Conservation (phyloP, 2,888 invertebrate genomes). For the Dione juno region DNA sequence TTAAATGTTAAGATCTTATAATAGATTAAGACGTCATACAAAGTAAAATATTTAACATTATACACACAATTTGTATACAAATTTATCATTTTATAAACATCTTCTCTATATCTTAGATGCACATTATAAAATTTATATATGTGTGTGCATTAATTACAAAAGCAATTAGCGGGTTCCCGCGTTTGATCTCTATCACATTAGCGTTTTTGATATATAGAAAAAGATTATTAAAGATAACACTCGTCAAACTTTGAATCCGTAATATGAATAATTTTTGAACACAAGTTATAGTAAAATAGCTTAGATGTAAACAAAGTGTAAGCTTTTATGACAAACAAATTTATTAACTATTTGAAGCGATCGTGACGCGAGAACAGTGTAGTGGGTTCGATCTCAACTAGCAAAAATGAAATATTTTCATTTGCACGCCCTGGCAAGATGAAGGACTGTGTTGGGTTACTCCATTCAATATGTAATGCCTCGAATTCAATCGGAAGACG, state of each 20-base stretch:
- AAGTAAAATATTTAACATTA: background rate
- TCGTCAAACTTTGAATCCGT: too few relatives aligned
- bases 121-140: slow-evolving; percentile 32
- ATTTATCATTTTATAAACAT: background rate
- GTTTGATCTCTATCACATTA: slow-evolving; percentile 35
- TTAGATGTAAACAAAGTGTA: too few relatives aligned
- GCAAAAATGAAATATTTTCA: background rate
- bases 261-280: too few relatives aligned
- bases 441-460: too few relatives aligned
- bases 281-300: too few relatives aligned
- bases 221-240: background rate
- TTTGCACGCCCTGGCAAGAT: too few relatives aligned
- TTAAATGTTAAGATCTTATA: background rate
- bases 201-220: background rate
- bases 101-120: background rate
- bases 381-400: background rate
- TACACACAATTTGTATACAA: background rate
- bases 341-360: background rate
- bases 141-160: slow-evolving; percentile 39
- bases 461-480: too few relatives aligned
- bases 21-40: background rate
- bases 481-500: too few relatives aligned
- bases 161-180: slow-evolving; percentile 41
- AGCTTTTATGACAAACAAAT: too few relatives aligned
- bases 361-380: background rate